These are phyloP conservation scores for Heliconius congener DNA, from an alignment of 1,140 invertebrate genomes.

Conservation along the genomic window DNA sequence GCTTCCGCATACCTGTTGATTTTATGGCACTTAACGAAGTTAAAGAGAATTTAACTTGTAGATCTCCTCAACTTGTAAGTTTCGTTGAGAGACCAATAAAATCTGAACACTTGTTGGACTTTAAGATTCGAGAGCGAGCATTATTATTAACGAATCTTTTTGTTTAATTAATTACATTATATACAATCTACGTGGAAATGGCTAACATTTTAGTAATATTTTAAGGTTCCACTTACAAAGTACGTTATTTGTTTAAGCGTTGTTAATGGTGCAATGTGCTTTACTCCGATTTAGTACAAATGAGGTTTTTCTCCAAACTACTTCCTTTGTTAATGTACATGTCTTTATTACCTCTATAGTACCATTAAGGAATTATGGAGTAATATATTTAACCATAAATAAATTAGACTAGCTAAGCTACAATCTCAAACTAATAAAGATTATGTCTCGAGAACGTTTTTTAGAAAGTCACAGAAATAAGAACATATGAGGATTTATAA, in stretches of 20 bases:
- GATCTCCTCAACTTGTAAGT: constrained; percentile 33
- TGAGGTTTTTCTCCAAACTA: constrained; percentile 37
- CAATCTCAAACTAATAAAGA: not conserved
- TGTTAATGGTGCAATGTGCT: constrained; percentile 22
- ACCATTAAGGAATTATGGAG: constrained; percentile 47
- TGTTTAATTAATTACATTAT: not conserved
- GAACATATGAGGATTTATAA: too few relatives aligned
- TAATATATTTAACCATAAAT: constrained; percentile 34
- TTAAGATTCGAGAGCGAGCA: constrained; percentile 15
- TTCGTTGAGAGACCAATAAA: constrained; percentile 31
- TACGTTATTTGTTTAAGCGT: constrained; percentile 16
- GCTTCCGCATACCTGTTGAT: constrained; percentile 87
- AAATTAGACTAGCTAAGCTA: not conserved
- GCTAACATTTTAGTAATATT: not conserved
- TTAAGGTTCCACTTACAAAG: not conserved
- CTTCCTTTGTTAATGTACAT: constrained; percentile 42
- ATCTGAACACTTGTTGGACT: constrained; percentile 28
- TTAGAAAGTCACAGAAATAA: not conserved
- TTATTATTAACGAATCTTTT: constrained; percentile 17
- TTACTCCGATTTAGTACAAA: constrained; percentile 36
- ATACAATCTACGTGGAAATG: not conserved
- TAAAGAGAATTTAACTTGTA: constrained; percentile 31
- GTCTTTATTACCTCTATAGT: constrained; percentile 41
- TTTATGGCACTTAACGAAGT: constrained; percentile 42
- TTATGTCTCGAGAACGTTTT: not conserved